phyloP scores from a whole-genome alignment of 2,113 vertebrate genomes.

The Mohoua ochrocephala region DNA sequence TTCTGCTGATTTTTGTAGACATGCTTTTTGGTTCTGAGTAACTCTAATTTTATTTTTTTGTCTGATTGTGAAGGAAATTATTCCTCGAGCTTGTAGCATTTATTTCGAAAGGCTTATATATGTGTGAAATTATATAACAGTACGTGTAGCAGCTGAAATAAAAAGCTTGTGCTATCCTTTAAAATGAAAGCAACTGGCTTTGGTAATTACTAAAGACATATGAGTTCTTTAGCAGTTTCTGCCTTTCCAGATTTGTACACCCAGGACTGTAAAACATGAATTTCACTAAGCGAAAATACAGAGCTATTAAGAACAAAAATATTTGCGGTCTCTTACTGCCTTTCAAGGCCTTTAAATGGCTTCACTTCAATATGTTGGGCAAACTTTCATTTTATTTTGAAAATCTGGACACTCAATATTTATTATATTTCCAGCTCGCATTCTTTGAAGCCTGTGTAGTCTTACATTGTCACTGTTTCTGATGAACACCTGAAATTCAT shows the following conservation, averaged over 20 bases:
- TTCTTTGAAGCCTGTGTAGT: background rate
- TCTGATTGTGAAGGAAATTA: conserved; percentile 43
- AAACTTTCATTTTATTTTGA: background rate
- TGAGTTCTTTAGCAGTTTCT: background rate
- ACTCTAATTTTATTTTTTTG: background rate
- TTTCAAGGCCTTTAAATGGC: background rate
- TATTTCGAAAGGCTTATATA: conserved; percentile 32
- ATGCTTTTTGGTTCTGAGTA: conserved; percentile 32
- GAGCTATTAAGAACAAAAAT: background rate
- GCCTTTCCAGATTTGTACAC: background rate
- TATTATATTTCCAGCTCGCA: background rate
- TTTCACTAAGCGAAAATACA: background rate
- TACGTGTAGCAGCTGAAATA: background rate
- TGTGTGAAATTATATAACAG: conserved; percentile 35
- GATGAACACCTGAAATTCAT: background rate
- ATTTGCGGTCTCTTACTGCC: background rate
- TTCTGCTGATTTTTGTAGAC: conserved; percentile 31
- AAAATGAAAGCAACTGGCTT: conserved; percentile 22
- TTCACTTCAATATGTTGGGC: background rate
- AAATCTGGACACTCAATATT: background rate
- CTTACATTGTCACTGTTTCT: background rate
- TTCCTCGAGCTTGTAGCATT: conserved; percentile 44
- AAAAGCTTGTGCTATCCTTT: conserved; percentile 37
- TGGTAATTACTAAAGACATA: background rate
- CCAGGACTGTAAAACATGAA: background rate